phyloP scores from a whole-genome alignment of 2,797 vertebrate species.

The Pseudotriccus pelzelni region DNA sequence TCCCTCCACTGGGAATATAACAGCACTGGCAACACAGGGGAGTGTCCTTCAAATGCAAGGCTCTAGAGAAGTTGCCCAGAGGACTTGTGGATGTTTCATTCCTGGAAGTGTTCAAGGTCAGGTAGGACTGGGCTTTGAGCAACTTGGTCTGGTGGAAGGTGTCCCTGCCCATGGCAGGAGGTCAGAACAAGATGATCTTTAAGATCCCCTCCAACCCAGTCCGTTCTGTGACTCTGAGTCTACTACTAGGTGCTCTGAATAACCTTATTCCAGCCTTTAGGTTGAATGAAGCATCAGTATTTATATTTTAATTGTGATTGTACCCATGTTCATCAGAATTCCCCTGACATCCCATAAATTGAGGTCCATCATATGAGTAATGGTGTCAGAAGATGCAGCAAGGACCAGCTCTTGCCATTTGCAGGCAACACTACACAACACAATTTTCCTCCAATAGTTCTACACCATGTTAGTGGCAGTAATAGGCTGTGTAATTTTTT shows the following conservation, averaged over 20 bases:
- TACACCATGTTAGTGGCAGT: background rate
- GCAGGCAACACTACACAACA: accelerated
- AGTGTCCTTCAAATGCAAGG: background rate
- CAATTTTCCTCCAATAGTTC: background rate
- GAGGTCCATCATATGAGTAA: background rate
- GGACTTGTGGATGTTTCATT: background rate
- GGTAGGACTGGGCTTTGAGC: background rate
- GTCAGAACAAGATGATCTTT: background rate
- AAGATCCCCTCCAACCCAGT: background rate
- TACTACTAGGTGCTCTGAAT: background rate
- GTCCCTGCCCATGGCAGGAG: no score
- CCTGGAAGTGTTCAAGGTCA: background rate
- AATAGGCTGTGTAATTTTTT: background rate
- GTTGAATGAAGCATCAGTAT: background rate
- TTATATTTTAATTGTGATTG: background rate
- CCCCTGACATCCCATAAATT: background rate
- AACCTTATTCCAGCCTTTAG: background rate
- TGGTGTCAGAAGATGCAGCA: background rate
- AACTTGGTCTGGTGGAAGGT: background rate
- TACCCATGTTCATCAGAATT: background rate
- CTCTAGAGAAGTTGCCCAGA: background rate
- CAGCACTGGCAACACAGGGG: accelerated
- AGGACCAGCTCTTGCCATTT: background rate
- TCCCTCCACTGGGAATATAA: background rate
- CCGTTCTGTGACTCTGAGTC: background rate